Base-by-base conservation (phyloP, 1,140 invertebrate species). In the Caenorhabditis briggsae region DNA sequence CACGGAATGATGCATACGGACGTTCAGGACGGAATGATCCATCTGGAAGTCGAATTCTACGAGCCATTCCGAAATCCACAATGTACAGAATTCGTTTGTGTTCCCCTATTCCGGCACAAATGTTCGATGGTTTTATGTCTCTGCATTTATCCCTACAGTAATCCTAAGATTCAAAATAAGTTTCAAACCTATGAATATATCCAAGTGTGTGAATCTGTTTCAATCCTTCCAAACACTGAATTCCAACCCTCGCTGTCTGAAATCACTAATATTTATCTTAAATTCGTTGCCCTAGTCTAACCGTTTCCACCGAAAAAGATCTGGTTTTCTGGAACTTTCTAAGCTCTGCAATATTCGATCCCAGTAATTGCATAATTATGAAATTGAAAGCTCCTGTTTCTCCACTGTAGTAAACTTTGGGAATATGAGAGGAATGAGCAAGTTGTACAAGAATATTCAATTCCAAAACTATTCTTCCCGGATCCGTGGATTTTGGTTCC, bases 1-100 rank as follows among this genome's bases (percentile, higher is more conserved):
- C 97, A 90, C 97, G 94, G 56, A 89, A 89, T 56, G 86, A 89
- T 16, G 88, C 88, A 59, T 89, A 89, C 0, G 20, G 14, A 2
- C 88, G 88, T 53, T 82, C 82, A 18, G 65, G 87, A 59, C 87
- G 88, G 23, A 86, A 83, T 6, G 50, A 20, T 14, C 88, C 88
- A 18, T 65, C 74, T 14, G 48, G n/a, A 33, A 64, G 12, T 25
- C 82, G 65, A 48, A 88, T 87, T 46, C 59, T 78, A 23, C 88
- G 83, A 43, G 88, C 74, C 88, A 89, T 89, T 83, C 88, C 88
- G 61, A 89, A 89, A 55, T 89, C 88, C 18, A 89, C 83, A 18
- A 89, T 85, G 41, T 86, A 87, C 23, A 86, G 18, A 14, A 83
- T 59, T 11, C 85, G 84, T 11, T 55, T 48, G n/a, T 87, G 74